phyloP scores from a whole-genome alignment of 2,113 vertebrate genomes.

The Cyanoramphus novaezelandiae region DNA sequence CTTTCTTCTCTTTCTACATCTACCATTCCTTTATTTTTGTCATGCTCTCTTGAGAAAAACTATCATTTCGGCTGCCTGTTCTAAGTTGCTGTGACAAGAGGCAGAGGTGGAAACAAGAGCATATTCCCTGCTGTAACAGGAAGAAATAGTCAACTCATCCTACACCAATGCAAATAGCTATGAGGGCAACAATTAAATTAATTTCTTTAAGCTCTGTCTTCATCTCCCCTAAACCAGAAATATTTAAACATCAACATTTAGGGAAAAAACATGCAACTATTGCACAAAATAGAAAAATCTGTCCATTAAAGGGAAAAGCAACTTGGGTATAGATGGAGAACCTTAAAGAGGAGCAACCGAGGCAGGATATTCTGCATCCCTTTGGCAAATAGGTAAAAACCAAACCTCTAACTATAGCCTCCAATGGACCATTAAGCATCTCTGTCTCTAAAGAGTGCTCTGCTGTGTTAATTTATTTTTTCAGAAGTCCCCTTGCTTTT shows the following conservation, averaged over 20 bases:
- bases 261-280: not conserved
- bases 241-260: not conserved
- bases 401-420: not conserved
- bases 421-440: not conserved
- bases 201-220: not conserved
- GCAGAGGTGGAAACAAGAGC: not conserved
- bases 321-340: not conserved
- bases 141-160: not conserved
- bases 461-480: not conserved
- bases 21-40: not conserved
- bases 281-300: not conserved
- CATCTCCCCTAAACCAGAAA: not conserved
- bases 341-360: not conserved
- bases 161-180: not conserved
- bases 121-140: not conserved
- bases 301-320: not conserved
- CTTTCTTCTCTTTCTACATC: not conserved
- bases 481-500: not conserved
- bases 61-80: not conserved
- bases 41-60: not conserved
- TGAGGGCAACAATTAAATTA: fast-evolving
- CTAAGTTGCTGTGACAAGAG: not conserved
- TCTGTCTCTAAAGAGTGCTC: not conserved
- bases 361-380: not conserved
- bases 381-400: not conserved